A percentile compares a stretch with the other conserved stretches of the same genome.
These are phyloP conservation scores for Mesocentrotus franciscanus DNA, from an alignment of 53 echinoderm and acorn worm species.

Conservation along the genomic window DNA sequence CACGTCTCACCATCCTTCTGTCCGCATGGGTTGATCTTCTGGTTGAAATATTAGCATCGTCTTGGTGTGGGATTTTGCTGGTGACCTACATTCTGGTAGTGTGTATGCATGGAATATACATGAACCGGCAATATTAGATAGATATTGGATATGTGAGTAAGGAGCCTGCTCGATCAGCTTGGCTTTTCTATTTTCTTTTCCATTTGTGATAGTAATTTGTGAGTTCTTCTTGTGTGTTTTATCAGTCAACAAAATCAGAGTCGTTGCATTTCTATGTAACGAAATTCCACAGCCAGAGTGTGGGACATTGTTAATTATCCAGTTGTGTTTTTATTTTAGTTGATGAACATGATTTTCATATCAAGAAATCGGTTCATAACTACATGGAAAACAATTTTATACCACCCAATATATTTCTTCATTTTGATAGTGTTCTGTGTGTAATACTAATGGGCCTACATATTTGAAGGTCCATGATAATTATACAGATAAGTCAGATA, in stretches of 20 bases:
- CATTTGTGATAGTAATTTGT: conserved; percentile 2
- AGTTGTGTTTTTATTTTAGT: neutral
- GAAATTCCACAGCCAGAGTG: neutral
- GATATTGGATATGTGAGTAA: conserved; percentile 34
- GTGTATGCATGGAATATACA: conserved; percentile 43
- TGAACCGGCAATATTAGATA: conserved; percentile 53
- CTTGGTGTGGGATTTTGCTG: conserved; percentile 38
- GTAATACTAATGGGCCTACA: no score
- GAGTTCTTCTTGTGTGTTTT: conserved; percentile 10
- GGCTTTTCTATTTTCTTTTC: conserved; percentile 15
- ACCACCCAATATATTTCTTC: no score
- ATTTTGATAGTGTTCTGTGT: no score
- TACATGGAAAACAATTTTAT: no score
- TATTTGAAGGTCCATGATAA: no score
- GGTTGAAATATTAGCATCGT: conserved; percentile 22
- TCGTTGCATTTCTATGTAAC: neutral
- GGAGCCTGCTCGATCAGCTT: neutral
- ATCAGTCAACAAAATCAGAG: neutral
- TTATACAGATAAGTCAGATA: no score
- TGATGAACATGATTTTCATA: neutral
- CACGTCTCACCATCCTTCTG: neutral
- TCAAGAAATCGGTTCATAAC: neutral
- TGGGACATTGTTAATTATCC: neutral
- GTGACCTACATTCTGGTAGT: conserved; percentile 46
- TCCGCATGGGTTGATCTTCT: neutral